Evolutionary conservation across 2,797 vertebrate species (phyloP).

Genomic region (Liasis olivaceus): DNA sequence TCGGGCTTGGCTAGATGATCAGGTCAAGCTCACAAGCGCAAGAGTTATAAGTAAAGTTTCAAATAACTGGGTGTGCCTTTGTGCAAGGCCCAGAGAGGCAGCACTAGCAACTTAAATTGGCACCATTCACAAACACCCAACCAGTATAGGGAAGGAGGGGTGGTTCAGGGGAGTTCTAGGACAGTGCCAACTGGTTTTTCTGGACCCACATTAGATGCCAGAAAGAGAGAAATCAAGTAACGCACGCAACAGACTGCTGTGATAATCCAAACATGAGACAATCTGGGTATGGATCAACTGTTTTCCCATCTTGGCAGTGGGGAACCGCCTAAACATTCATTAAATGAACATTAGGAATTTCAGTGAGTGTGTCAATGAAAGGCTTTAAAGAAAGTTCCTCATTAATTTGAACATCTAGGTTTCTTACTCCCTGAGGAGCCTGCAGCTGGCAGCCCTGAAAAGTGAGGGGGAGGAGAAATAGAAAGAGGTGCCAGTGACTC

Average conservation of each 20-base stretch:
- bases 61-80: neutral
- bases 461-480: no score
- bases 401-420: no score
- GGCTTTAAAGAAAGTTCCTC: no score
- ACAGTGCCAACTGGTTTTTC: neutral
- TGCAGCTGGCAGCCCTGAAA: no score
- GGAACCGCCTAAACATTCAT: neutral
- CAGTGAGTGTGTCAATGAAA: no score
- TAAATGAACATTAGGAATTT: no score
- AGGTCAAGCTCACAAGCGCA: neutral
- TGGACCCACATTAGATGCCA: neutral
- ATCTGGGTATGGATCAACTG: neutral
- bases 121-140: neutral
- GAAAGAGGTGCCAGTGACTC: no score
- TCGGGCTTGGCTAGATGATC: neutral
- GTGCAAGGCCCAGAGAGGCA: neutral
- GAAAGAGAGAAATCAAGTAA: neutral
- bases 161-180: neutral
- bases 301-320: neutral
- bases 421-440: no score
- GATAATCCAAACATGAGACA: neutral
- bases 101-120: neutral
- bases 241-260: neutral
- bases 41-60: neutral
- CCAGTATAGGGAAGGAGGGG: neutral